Conservation (phyloP, 1,140 invertebrate genomes). For the Thaumetopoea pityocampa region DNA sequence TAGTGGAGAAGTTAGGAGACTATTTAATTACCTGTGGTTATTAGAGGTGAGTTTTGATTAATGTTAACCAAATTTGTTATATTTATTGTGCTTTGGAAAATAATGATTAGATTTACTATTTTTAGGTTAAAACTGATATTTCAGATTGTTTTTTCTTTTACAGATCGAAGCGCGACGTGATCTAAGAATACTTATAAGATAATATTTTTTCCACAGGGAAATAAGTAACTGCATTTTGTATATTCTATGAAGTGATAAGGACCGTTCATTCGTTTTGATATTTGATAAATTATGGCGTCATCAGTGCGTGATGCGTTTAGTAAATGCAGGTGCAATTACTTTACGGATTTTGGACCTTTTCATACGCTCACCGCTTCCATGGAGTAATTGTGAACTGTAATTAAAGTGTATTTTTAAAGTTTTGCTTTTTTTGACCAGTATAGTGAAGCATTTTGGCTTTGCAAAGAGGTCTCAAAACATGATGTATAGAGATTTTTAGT, state of each 20-base stretch:
- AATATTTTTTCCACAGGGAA: slow-evolving; percentile 77
- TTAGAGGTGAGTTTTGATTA: slow-evolving; percentile 78
- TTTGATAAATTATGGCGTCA: slow-evolving; percentile 71
- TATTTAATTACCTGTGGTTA: slow-evolving; percentile 96
- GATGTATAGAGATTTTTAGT: slow-evolving; percentile 73
- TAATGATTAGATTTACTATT: no score
- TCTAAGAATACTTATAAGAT: slow-evolving; percentile 76
- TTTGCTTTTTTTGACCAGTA: slow-evolving; percentile 64
- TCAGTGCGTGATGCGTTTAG: slow-evolving; percentile 65
- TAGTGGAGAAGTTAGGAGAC: slow-evolving; percentile 96
- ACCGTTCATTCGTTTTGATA: slow-evolving; percentile 74
- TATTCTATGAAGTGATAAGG: slow-evolving; percentile 77
- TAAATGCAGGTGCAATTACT: slow-evolving; percentile 62
- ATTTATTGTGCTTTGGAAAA: neutral
- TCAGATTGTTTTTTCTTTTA: slow-evolving; percentile 45
- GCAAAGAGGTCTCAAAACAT: slow-evolving; percentile 61
- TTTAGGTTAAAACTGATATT: slow-evolving; percentile 8
- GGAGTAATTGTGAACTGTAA: slow-evolving; percentile 64
- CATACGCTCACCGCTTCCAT: slow-evolving; percentile 71
- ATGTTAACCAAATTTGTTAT: neutral
- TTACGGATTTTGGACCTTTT: slow-evolving; percentile 69
- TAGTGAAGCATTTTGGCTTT: slow-evolving; percentile 56
- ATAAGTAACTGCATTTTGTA: slow-evolving; percentile 78
- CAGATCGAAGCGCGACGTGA: slow-evolving; percentile 75
- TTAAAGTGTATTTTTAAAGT: slow-evolving; percentile 64